Evolutionary conservation across 2,797 vertebrate genomes (phyloP), one percentile per base, ranked within the genome.

Genomic region (Melanotaenia parkinsoni): DNA sequence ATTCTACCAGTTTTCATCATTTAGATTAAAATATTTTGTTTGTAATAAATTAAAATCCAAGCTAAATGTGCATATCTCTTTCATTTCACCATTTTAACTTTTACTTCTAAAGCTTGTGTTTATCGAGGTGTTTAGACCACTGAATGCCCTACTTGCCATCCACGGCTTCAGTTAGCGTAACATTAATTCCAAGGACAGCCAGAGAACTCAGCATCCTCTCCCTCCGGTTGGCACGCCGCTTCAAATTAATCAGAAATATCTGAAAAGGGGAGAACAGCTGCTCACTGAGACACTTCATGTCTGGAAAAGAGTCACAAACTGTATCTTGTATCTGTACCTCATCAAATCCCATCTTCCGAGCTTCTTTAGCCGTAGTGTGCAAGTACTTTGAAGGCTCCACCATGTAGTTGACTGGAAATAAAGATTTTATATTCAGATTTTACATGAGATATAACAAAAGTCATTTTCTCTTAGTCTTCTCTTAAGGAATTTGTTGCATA

Each of bases 321-420:
- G 26, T 18, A 20, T 58, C 26, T 83, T 58, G 26, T 18, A 20
- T 58, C 26, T 83, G 51, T 93, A 96, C 96, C 93, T 96, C 93
- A 82, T 96, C 93, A 89, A 95, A 97, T 32, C 94, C 95, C 93
- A 96, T 94, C 91, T 95, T 96, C 86, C 94, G 93, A 22, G 89
- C 91, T 64, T 91, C 81, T 82, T 95, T 96, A 0, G 81, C 86
- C 12, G 80, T 83, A 58, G 84, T 59, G 22, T 95, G 93, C 63
- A 95, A 68, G 72, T 92, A 93, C 9, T 51, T n/a, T 12, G 50
- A 51, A 12, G 50, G 50, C 50, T 22, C 50, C 50, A 96, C 53
- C 1, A 63, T 92, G 45, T 80, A 92, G 65, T 95, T 86, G n/a
- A 95, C 96, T 96, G 88, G 30, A 84, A 66, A 53, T n/a, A 37